Evolutionary conservation across 1,140 invertebrate species (phyloP).

Genomic region (Panagrolaimus sp.): DNA sequence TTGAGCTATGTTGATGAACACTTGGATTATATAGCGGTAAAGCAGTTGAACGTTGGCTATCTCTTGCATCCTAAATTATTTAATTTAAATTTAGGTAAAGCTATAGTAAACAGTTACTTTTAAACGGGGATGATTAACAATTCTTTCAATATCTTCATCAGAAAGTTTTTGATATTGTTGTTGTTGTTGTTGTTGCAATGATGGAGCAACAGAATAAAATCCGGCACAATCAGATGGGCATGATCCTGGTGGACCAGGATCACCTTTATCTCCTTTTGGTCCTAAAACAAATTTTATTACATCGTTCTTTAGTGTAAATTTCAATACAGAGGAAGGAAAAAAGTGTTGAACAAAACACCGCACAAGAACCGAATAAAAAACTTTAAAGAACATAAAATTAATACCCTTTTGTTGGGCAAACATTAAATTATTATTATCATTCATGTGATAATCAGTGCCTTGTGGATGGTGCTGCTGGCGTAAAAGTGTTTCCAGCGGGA

Average conservation of each 20-base stretch:
- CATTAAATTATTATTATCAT: not conserved
- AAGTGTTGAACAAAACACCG: not conserved
- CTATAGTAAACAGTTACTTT: too few species aligned
- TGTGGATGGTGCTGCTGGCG: too few species aligned
- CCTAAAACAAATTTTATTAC: not conserved
- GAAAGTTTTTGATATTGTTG: constrained; percentile 26
- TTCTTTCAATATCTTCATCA: constrained; percentile 41
- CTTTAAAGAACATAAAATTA: not conserved
- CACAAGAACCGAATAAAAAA: not conserved
- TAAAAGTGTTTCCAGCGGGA: too few species aligned
- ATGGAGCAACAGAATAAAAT: constrained; percentile 17
- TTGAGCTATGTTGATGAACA: constrained; percentile 19
- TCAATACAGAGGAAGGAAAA: not conserved
- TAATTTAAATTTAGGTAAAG: constrained; percentile 13
- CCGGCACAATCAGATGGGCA: constrained; percentile 25
- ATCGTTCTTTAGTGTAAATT: not conserved
- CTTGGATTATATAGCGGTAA: constrained; percentile 25
- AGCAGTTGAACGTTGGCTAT: not conserved
- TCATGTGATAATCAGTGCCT: not conserved
- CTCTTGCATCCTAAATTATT: constrained; percentile 11
- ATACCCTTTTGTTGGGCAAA: not conserved
- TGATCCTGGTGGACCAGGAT: constrained; percentile 34
- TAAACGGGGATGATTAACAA: constrained; percentile 30
- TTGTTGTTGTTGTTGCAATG: constrained; percentile 18
- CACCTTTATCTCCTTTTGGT: constrained; percentile 27